These are phyloP conservation scores for Theretra japonica DNA, from an alignment of 2,888 invertebrate species.

Conservation along the genomic window DNA sequence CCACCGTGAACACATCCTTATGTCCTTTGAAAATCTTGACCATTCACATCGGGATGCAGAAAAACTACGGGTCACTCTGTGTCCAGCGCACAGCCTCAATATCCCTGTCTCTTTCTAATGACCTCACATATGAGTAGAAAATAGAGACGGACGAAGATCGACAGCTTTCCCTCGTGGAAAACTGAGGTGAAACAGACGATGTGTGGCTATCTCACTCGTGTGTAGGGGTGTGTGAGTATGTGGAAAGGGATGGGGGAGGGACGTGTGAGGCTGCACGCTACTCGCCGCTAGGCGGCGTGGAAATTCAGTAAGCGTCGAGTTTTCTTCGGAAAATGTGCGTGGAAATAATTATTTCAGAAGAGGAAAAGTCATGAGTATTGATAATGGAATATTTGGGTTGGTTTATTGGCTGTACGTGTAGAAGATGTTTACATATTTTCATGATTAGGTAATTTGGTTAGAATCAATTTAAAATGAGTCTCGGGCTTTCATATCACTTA, in stretches of 20 bases:
- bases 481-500: too few species aligned
- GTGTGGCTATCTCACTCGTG: slow-evolving; percentile 77
- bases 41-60: slow-evolving; percentile 69
- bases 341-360: not conserved
- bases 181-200: slow-evolving; percentile 66
- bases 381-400: too few species aligned
- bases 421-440: too few species aligned
- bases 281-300: slow-evolving; percentile 80
- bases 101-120: slow-evolving; percentile 66
- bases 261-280: slow-evolving; percentile 65
- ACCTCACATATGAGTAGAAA: slow-evolving; percentile 60
- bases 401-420: too few species aligned
- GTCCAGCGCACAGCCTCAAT: slow-evolving; percentile 67
- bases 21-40: slow-evolving; percentile 50
- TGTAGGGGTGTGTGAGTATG: slow-evolving; percentile 73
- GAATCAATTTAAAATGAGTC: too few species aligned
- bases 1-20: slow-evolving; percentile 14
- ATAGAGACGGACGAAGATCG: slow-evolving; percentile 79
- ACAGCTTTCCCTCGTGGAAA: slow-evolving; percentile 78
- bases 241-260: slow-evolving; percentile 75
- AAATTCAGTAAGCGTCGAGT: slow-evolving; percentile 42
- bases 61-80: slow-evolving; percentile 72
- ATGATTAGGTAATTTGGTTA: too few species aligned
- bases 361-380: not conserved
- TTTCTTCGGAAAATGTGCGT: slow-evolving; percentile 21